Base-by-base conservation (phyloP, 2,888 invertebrate species). In the Cabera pusaria region DNA sequence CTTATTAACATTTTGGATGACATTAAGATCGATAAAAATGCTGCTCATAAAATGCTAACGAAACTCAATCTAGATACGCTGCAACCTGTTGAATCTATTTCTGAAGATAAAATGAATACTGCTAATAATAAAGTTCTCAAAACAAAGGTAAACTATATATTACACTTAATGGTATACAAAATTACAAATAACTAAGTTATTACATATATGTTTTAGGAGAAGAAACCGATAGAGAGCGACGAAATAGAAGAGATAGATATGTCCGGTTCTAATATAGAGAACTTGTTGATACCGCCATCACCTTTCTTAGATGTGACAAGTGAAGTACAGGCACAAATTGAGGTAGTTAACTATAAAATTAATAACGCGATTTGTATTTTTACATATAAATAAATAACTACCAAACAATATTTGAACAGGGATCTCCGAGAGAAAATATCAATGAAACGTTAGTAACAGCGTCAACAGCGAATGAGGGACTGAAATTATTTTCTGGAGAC, bases 1-100 rank as follows among this genome's bases (percentile, higher is more conserved):
- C 55, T 86, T 5, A 83, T 88, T 10, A 74, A 83, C 42, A 80
- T 88, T 37, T 52, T 88, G 20, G 74, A 84, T 46, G 78, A 86
- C 48, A 49, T 84, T 1, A 66, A 69, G 26, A 55, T 87, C 14
- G 60, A 75, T 53, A 62, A 59, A 22, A 58, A 52, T 14, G 68
- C 79, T 29, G 62, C 72, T 7, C 59, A 62, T 21, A 60, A 72
- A 24, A 63, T 84, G 11, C 53, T 87, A 9, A 65, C 75, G 0
- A 72, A 70, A 48, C 52, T 79, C 0, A 68, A 78, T 33, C 56
- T 62, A 3, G 60, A 62, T n/a, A 49, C 61, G 9, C 52, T 84
- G 11, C 61, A 65, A 37, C 51, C 54, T 14, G 72, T 81, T 21
- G 48, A 64, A 34, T 45, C 52, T 9, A 82, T 82, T 44, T 51